Evolutionary conservation across 1,140 invertebrate species (phyloP), one percentile per base, ranked within the genome.

Genomic region (Cyrtorhinus lividipennis): DNA sequence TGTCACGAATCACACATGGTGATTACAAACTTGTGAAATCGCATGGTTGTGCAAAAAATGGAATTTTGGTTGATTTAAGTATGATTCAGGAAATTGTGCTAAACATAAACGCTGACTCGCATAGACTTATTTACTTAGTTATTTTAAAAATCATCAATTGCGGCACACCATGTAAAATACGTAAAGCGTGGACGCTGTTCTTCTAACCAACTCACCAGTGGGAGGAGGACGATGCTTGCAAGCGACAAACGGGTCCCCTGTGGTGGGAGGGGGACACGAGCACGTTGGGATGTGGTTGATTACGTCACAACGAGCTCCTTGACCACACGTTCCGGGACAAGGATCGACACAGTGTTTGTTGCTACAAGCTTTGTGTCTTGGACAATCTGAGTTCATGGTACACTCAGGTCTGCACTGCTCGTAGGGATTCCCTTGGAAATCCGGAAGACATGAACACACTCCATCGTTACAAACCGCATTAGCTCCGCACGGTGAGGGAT

Each of bases 331-430:
- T 59, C 86, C 87, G 20, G 81, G 81, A 69, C 87, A 90, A 10
- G 87, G 86, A 76, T 88, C 84, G 58, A 79, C 78, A 69, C 88
- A 90, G 70, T 83, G 85, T 67, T 86, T 83, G 62, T 82, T 83
- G 60, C 88, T 81, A 69, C 88, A 90, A 1, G 87, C 85, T 66
- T 81, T 78, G 69, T 84, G 82, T 79, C 82, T 77, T 1, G 85
- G 75, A 72, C 89, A 92, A 64, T 92, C 89, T 1, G 86, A 83
- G 71, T 88, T 92, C 68, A 88, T 80, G 0, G 88, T 83, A 72
- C 89, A 92, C 73, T 92, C 88, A 15, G 88, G 88, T 65, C 86
- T 75, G 72, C 90, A 92, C 8, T 46, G 24, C 0, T 66, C 67
- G 59, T 77, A 78, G 58, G 87, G 84, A 66, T 85, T 80, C 62